Percentiles rank a stretch among this genome's conserved stretches.
Conservation (phyloP, 2,113 vertebrate genomes). For the Ariopsis seemanni region DNA sequence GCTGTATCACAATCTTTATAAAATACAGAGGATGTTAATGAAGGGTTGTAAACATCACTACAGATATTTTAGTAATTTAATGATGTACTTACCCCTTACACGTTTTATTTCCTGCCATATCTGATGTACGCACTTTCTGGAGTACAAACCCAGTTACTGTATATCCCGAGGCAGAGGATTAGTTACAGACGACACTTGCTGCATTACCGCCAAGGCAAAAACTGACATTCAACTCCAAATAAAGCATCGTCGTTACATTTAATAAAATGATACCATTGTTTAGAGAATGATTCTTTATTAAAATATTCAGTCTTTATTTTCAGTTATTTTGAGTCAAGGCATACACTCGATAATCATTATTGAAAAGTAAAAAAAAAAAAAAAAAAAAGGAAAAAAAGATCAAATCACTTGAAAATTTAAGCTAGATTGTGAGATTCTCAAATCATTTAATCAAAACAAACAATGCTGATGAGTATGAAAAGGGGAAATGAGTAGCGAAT, state of each 20-base stretch:
- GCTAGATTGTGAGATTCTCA: constrained; percentile 34
- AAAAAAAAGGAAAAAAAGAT: constrained; percentile 15
- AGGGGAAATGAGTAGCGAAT: constrained; percentile 16
- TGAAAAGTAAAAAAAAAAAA: constrained; percentile 36
- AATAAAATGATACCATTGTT: constrained; percentile 42
- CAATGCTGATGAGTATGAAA: constrained; percentile 18
- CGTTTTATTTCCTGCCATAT: constrained; percentile 16
- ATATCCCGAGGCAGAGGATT: constrained; percentile 42
- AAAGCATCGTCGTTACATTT: constrained; percentile 36
- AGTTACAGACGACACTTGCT: constrained; percentile 54
- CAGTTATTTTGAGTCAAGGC: constrained; percentile 52
- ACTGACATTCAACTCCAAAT: constrained; percentile 45
- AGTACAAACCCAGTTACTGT: constrained; percentile 46
- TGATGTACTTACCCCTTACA: constrained; percentile 67
- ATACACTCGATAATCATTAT: constrained; percentile 53
- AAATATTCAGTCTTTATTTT: constrained; percentile 57
- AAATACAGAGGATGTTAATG: constrained; percentile 54
- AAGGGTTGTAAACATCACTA: constrained; percentile 50
- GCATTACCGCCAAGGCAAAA: constrained; percentile 51
- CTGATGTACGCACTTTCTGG: constrained; percentile 37
- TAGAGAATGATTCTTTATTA: constrained; percentile 51
- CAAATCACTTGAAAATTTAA: constrained; percentile 17
- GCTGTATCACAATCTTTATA: constrained; percentile 86
- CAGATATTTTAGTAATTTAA: constrained; percentile 28
- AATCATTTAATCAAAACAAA: constrained; percentile 29